Conservation (phyloP, 2,113 vertebrate genomes). For the Limnothrissa miodon region DNA sequence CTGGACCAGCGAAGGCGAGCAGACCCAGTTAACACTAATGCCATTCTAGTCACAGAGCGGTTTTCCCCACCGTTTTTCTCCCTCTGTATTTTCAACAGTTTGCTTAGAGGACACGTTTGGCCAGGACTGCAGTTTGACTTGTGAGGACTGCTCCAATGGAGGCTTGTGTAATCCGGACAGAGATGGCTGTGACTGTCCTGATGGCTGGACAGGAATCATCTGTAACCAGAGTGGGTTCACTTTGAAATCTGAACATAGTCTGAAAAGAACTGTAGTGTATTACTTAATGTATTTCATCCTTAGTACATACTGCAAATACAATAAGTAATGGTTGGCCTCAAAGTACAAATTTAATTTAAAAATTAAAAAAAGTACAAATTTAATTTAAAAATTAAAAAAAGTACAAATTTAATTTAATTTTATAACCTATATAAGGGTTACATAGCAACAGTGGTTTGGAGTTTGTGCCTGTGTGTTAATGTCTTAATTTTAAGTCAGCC, state of each 20-base stretch:
- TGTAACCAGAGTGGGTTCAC: conserved; percentile 88
- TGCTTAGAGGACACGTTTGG: conserved; percentile 89
- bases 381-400: too few species aligned
- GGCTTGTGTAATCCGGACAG: conserved; percentile 70
- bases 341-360: too few species aligned
- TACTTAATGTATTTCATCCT: too few species aligned
- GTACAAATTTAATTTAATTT: too few species aligned
- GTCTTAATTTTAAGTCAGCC: too few species aligned
- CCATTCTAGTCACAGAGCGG: neutral
- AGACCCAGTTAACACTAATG: neutral
- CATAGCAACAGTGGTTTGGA: too few species aligned
- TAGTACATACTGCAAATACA: too few species aligned
- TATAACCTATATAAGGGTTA: too few species aligned
- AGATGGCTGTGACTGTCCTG: conserved; percentile 77
- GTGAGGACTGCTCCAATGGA: conserved; percentile 85
- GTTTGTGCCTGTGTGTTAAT: too few species aligned
- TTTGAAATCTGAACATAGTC: neutral
- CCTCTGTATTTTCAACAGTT: conserved; percentile 65
- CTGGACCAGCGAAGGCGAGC: neutral
- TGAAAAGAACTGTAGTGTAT: neutral
- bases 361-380: too few species aligned
- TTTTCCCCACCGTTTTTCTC: neutral
- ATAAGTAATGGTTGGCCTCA: too few species aligned
- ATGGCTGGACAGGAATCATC: conserved; percentile 83
- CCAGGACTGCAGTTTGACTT: conserved; percentile 87